Base-by-base conservation (phyloP, 64 coral and sea anemone genomes). In the Acropora tenuis region DNA sequence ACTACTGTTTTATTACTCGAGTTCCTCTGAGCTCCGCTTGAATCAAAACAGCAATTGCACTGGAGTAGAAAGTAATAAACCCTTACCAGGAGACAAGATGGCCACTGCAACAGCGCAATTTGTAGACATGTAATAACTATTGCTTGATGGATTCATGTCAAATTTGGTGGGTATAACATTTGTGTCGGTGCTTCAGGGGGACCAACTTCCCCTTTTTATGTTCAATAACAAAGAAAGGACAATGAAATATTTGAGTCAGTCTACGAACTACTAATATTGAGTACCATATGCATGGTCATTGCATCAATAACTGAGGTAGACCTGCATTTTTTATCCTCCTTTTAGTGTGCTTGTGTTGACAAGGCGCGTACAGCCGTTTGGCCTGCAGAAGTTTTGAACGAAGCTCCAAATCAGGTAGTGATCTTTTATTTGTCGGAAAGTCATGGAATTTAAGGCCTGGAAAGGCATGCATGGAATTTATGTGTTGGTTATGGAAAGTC, bases 121-220 rank as follows among this genome's bases (percentile, higher is more conserved):
- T 30, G 30, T 30, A 30, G 30, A 49, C 60, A 3, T 10, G 8
- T 69, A 69, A n/a, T 48, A 46, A n/a, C 42, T 79, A 43, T 10
- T n/a, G 15, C n/a, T 91, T 55, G 77, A 91, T 91, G 89, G 89
- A 91, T 91, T 84, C 80, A 91, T 91, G 89, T 84, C 89, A 76
- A 80, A 91, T 59, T 84, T 91, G 89, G 89, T 91, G 75, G 10
- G 89, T 78, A 75, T 3, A 42, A 16, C 73, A 45, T 43, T 20
- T 63, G 4, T 55, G 52, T 55, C 52, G 9, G 52, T 55, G 52
- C 52, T 55, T 55, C 52, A 55, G 4, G 52, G 4, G 9, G 30
- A 30, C 30, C 30, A 30, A 30, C 30, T 30, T 30, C 30, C 30
- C 30, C 30, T 30, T 30, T 30, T 30, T 30, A 30, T 30, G 30